A percentile compares a stretch with the other conserved stretches of the same genome.
phyloP scores from a whole-genome alignment of 1,140 invertebrate species.

The Diprion similis region DNA sequence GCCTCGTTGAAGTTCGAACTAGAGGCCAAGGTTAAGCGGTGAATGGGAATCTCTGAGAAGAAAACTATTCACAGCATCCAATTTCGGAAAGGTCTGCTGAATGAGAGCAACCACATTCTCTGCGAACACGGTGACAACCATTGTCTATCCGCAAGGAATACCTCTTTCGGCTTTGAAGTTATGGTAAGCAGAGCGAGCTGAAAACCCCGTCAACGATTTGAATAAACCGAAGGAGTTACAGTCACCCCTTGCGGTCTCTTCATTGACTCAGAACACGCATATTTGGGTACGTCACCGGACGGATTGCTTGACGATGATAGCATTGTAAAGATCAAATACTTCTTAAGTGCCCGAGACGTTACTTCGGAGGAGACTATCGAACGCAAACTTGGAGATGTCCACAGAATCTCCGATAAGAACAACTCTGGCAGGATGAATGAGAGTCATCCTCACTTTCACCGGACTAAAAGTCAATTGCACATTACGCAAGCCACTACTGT shows the following conservation, averaged over 20 bases:
- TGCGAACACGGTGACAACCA: constrained; percentile 28
- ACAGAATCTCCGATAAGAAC: constrained; percentile 27
- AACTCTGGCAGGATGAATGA: constrained; percentile 38
- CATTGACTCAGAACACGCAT: constrained; percentile 41
- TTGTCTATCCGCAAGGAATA: constrained; percentile 36
- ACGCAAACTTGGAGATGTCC: constrained; percentile 23
- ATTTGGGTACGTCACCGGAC: constrained; percentile 53
- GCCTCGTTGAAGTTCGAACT: constrained; percentile 35
- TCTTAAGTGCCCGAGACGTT: constrained; percentile 31
- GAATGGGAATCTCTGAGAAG: constrained; percentile 41
- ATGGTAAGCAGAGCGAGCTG: constrained; percentile 44
- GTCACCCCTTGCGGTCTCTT: constrained; percentile 49
- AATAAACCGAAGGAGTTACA: constrained; percentile 27
- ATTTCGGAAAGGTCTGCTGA: constrained; percentile 48
- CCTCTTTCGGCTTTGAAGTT: constrained; percentile 33
- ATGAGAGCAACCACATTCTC: constrained; percentile 31
- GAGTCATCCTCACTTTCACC: constrained; percentile 51
- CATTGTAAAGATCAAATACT: constrained; percentile 51
- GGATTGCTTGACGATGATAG: constrained; percentile 48
- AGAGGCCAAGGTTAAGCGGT: constrained; percentile 33
- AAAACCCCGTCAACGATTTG: constrained; percentile 39
- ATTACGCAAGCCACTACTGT: constrained; percentile 46
- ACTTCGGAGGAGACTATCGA: constrained; percentile 30
- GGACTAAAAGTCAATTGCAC: constrained; percentile 53
- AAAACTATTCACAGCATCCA: constrained; percentile 47